Percentiles rank a stretch among this genome's conserved stretches.
Evolutionary conservation across 2,888 invertebrate species (phyloP).

Genomic region (Peribatodes rhomboidaria): DNA sequence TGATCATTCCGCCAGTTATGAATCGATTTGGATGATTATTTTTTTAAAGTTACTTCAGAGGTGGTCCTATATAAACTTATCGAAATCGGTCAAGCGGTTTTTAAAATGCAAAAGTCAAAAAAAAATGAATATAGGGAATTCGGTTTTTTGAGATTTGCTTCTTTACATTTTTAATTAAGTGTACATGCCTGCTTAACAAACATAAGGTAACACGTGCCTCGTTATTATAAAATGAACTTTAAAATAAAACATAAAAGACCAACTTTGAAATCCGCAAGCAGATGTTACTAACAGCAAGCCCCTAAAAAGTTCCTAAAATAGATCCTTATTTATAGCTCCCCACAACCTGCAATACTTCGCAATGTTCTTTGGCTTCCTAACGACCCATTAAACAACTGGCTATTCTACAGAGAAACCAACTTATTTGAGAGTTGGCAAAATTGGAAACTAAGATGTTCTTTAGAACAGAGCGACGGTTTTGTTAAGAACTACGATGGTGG

Average conservation of each 20-base stretch:
- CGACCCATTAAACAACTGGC: not conserved
- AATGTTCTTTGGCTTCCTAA: slow-evolving; percentile 12
- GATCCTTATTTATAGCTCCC: slow-evolving; percentile 9
- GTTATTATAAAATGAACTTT: no score
- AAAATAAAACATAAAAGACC: not conserved
- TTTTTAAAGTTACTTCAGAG: no score
- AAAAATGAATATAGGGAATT: no score
- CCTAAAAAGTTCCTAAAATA: slow-evolving; percentile 15
- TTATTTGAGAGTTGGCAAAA: not conserved
- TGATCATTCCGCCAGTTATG: no score
- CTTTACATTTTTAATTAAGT: no score
- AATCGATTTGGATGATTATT: no score
- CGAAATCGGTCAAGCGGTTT: no score
- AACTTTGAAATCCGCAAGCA: not conserved
- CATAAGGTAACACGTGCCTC: no score
- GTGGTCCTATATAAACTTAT: no score
- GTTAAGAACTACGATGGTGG: not conserved
- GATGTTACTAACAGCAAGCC: not conserved
- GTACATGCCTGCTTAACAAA: no score
- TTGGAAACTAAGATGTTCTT: not conserved
- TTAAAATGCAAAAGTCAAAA: no score
- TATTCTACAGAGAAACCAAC: not conserved
- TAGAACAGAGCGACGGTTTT: not conserved
- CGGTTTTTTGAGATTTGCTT: no score
- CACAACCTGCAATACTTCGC: slow-evolving; percentile 11